Conservation (phyloP, 2,113 vertebrate species). For the Numida meleagris region DNA sequence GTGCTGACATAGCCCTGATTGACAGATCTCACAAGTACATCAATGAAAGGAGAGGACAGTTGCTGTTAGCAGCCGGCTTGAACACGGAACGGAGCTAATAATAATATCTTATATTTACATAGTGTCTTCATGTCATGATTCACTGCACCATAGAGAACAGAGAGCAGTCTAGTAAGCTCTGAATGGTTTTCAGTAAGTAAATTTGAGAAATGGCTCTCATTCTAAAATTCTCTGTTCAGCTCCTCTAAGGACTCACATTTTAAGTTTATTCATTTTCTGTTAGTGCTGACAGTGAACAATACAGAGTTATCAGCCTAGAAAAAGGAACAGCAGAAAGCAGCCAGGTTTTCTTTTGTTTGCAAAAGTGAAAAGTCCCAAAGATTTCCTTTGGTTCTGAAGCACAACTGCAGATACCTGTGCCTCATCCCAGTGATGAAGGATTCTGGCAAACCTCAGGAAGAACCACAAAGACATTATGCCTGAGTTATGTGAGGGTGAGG, state of each 20-base stretch:
- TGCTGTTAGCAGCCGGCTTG: not conserved
- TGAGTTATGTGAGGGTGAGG: not conserved
- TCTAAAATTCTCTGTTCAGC: slow-evolving; percentile 28
- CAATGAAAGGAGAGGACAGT: slow-evolving; percentile 40
- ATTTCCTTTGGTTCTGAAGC: slow-evolving; percentile 25
- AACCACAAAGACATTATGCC: not conserved
- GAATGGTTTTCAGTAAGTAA: slow-evolving; percentile 20
- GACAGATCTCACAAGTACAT: not conserved
- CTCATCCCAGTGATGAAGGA: not conserved
- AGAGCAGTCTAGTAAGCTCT: not conserved
- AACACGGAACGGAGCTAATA: not conserved
- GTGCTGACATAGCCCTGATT: slow-evolving; percentile 47
- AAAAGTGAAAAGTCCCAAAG: slow-evolving; percentile 5
- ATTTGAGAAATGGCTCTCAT: slow-evolving; percentile 28
- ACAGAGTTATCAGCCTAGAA: slow-evolving; percentile 44
- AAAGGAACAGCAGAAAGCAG: slow-evolving; percentile 32
- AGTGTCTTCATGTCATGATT: slow-evolving; percentile 9
- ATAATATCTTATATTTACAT: slow-evolving; percentile 52
- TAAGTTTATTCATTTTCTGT: slow-evolving; percentile 53
- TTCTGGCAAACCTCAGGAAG: not conserved
- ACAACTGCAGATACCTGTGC: not conserved
- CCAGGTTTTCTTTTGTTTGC: slow-evolving; percentile 37
- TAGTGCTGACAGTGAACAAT: slow-evolving; percentile 26
- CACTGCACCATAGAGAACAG: not conserved
- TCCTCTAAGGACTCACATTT: slow-evolving; percentile 27